Percentiles rank a stretch among this genome's conserved stretches.
Conservation (phyloP, 2,888 invertebrate genomes). For the Tetheella fluctuosa region DNA sequence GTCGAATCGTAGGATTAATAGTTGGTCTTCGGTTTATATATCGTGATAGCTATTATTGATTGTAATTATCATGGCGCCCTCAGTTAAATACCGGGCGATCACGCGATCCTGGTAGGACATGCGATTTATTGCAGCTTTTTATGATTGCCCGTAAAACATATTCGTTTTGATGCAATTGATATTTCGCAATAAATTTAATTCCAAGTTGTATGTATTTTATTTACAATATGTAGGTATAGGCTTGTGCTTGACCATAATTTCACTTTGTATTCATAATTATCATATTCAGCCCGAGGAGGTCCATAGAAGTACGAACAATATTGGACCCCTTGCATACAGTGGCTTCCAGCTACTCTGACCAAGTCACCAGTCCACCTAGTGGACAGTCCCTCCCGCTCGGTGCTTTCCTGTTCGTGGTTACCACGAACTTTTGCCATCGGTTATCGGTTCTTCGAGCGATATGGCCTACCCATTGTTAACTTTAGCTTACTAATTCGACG, state of each 20-base stretch:
- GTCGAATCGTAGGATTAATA: conserved; percentile 56
- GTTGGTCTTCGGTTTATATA: conserved; percentile 58
- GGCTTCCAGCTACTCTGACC: no score
- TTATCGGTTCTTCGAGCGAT: no score
- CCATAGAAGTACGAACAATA: no score
- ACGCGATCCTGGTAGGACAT: conserved; percentile 56
- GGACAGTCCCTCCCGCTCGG: no score
- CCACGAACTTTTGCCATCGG: no score
- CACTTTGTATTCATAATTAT: background rate
- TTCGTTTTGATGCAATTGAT: conserved; percentile 24
- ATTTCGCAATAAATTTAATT: conserved; percentile 18
- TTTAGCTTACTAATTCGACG: no score
- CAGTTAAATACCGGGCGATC: conserved; percentile 62
- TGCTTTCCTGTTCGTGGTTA: no score
- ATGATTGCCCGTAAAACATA: conserved; percentile 35
- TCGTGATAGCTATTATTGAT: conserved; percentile 69
- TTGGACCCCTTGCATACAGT: no score
- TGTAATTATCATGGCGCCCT: conserved; percentile 76
- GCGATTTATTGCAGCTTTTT: conserved; percentile 55
- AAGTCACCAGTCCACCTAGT: no score
- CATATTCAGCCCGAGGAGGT: no score
- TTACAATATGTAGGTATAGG: background rate
- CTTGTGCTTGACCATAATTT: conserved; percentile 13
- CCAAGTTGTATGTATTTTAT: conserved; percentile 23
- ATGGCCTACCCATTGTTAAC: no score